Base-by-base conservation (phyloP, 2,888 invertebrate genomes). In the Netelia inedita region DNA sequence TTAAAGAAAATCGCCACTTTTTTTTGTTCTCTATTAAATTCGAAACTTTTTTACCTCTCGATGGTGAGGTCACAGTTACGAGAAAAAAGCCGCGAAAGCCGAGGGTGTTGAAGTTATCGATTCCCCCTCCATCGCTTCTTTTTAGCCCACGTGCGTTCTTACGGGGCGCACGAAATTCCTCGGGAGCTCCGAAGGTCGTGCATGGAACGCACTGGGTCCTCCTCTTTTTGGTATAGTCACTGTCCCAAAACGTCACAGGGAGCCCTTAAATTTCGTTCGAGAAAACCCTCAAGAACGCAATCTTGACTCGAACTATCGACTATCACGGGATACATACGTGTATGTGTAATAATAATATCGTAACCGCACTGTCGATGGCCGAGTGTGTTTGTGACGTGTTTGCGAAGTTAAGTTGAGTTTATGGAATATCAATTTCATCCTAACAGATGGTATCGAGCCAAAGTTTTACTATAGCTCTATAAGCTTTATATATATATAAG, bases 351-450 rank as follows among this genome's bases (percentile, higher is more conserved):
- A 61, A n/a, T 65, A 16, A 55, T 71, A 11, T 53, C 16, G 35
- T 55, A 23, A 21, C 1, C 5, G 14, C 41, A 8, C 3, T 41
- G 23, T 41, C 63, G 63, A 71, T 53, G 59, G 16, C 21, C n/a
- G 35, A 46, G 9, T 5, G 23, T 19, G 75, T 53, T 35, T 61
- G 50, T 61, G 23, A 21, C 21, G 10, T 28, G 28, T 61, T 10
- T 61, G 5, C 10, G 19, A 69, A 69, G 69, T 69, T 69, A 53
- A 53, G 41, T 57, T 28, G 46, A 65, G 65, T 82, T 82, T 65
- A 82, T 76, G 71, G 75, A 69, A 82, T 82, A 82, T 76, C 76
- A 72, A 82, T 82, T 82, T 75, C 59, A 35, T 61, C 11, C 16
- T 46, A 57, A 72, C 66, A 78, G 65, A 78, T 46, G 46, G 61